Percentiles rank a stretch among this genome's conserved stretches.
These are phyloP conservation scores for Picus viridis DNA, from an alignment of 2,797 vertebrate genomes.

Conservation along the genomic window DNA sequence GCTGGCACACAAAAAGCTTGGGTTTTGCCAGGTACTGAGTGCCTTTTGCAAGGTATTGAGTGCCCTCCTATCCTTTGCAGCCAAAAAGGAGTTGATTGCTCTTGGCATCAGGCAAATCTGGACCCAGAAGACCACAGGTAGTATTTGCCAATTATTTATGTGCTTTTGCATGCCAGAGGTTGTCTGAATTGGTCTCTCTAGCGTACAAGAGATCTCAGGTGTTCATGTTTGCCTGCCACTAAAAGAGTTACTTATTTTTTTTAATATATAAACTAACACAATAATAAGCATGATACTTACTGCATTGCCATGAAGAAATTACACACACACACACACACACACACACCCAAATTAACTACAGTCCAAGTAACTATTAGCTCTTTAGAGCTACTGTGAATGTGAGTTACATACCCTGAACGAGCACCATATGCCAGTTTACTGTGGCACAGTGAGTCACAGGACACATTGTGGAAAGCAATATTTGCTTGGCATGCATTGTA, in stretches of 20 bases:
- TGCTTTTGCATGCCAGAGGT: slow-evolving; percentile 42
- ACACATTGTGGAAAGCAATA: slow-evolving; percentile 5
- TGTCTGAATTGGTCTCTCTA: slow-evolving; percentile 48
- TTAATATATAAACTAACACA: not conserved
- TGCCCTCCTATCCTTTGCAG: slow-evolving; percentile 61
- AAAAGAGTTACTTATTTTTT: not conserved
- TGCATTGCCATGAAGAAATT: slow-evolving; percentile 10
- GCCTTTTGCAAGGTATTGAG: slow-evolving; percentile 56
- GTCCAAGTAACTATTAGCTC: slow-evolving; percentile 40
- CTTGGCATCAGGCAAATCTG: slow-evolving; percentile 67
- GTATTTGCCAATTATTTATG: slow-evolving; percentile 57
- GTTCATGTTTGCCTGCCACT: slow-evolving; percentile 23
- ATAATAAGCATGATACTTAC: slow-evolving; percentile 47
- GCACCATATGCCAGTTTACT: slow-evolving; percentile 38
- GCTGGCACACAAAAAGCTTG: slow-evolving; percentile 30
- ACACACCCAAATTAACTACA: not conserved
- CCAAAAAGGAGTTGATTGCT: slow-evolving; percentile 69
- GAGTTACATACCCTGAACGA: slow-evolving; percentile 49
- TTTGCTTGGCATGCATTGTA: slow-evolving; percentile 38
- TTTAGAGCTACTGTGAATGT: slow-evolving; percentile 16
- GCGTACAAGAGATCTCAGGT: not conserved
- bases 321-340: not conserved
- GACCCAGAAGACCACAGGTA: slow-evolving; percentile 67
- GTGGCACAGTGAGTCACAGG: slow-evolving; percentile 49
- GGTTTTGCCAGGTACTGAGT: slow-evolving; percentile 48